Evolutionary conservation across 2,888 invertebrate genomes (phyloP).

Genomic region (Drosophila mimica): DNA sequence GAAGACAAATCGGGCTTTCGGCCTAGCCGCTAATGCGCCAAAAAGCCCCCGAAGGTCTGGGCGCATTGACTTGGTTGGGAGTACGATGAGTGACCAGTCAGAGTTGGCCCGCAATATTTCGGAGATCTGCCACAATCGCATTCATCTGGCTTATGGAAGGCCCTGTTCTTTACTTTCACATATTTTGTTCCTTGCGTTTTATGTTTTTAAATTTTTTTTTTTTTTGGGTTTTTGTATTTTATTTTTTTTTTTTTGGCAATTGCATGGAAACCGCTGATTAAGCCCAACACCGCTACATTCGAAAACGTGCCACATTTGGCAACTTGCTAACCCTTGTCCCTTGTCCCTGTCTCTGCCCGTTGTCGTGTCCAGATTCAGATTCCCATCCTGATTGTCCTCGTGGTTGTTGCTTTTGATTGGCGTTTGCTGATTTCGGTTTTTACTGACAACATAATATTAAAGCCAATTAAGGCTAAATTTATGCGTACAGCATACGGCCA

Average conservation of each 20-base stretch:
- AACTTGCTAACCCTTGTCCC: slow-evolving; percentile 31
- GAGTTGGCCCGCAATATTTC: slow-evolving; percentile 14
- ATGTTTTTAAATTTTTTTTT: slow-evolving; percentile 14
- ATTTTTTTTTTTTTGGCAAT: slow-evolving; percentile 63
- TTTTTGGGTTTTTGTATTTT: slow-evolving; percentile 15
- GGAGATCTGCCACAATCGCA: slow-evolving; percentile 37
- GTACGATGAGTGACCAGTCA: slow-evolving; percentile 21
- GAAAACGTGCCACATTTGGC: slow-evolving; percentile 78
- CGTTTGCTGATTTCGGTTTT: slow-evolving; percentile 62
- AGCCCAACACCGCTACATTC: slow-evolving; percentile 73
- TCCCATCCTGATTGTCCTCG: slow-evolving; percentile 52
- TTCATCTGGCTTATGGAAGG: slow-evolving; percentile 65
- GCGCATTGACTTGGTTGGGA: slow-evolving; percentile 22
- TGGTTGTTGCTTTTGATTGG: slow-evolving; percentile 71
- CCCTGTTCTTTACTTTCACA: slow-evolving; percentile 74
- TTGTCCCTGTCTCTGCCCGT: slow-evolving; percentile 29
- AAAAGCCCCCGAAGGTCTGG: slow-evolving; percentile 60
- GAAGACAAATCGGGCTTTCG: slow-evolving; percentile 19
- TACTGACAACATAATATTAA: slow-evolving; percentile 81
- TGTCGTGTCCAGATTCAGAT: slow-evolving; percentile 53
- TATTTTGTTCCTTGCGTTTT: slow-evolving; percentile 51
- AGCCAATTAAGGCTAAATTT: slow-evolving; percentile 81
- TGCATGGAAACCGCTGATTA: slow-evolving; percentile 75
- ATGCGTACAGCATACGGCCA: slow-evolving; percentile 74
- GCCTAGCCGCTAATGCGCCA: slow-evolving; percentile 74